phyloP scores from a whole-genome alignment of 2,113 vertebrate genomes.

The Oostethus manadensis region DNA sequence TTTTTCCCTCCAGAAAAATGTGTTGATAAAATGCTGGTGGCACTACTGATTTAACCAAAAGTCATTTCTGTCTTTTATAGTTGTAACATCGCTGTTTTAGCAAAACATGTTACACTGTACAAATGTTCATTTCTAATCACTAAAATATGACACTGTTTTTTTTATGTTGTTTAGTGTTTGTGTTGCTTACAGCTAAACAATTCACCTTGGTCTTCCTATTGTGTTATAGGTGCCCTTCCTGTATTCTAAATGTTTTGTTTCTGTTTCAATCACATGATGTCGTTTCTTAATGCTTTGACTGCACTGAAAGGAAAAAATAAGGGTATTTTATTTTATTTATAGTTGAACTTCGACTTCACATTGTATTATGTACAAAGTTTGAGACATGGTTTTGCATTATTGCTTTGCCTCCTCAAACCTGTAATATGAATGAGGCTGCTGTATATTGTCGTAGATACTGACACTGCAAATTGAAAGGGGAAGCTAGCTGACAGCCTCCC shows the following conservation, averaged over 20 bases:
- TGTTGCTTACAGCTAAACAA: constrained; percentile 10
- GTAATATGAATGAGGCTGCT: constrained; percentile 21
- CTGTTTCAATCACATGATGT: constrained; percentile 9
- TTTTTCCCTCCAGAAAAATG: constrained; percentile 3
- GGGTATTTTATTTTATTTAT: constrained; percentile 34
- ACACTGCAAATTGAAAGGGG: constrained; percentile 24
- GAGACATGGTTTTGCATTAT: constrained; percentile 1
- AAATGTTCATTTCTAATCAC: neutral
- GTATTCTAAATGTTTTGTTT: constrained; percentile 23
- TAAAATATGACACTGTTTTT: constrained; percentile 27
- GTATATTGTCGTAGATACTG: constrained; percentile 41
- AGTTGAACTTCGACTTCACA: constrained; percentile 21
- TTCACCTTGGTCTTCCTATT: constrained; percentile 57
- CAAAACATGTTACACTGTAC: neutral
- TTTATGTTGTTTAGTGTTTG: neutral
- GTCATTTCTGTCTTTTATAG: constrained; percentile 2
- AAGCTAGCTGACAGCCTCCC: constrained; percentile 39
- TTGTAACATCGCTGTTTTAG: constrained; percentile 1
- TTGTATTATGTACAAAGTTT: neutral
- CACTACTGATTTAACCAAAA: neutral
- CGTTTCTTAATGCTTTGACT: constrained; percentile 21
- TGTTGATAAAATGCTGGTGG: constrained; percentile 1
- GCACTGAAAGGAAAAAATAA: constrained; percentile 40
- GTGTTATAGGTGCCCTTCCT: constrained; percentile 44
- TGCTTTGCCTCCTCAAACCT: constrained; percentile 31